Base-by-base conservation (phyloP, 2,888 invertebrate species). In the Synanthedon andrenaeformis region DNA sequence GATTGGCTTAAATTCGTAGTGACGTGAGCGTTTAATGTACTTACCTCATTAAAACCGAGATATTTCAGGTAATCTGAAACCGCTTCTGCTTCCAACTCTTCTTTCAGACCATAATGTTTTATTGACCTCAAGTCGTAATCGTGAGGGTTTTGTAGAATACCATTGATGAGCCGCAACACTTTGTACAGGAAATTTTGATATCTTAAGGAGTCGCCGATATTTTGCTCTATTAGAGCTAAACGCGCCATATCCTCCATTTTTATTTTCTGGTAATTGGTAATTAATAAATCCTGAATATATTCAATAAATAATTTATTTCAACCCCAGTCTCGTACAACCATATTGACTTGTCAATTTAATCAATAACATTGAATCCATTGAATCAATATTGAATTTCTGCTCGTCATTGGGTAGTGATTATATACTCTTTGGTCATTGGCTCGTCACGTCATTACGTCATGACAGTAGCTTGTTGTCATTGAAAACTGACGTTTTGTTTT, bases 191-290 rank as follows among this genome's bases (percentile, higher is more conserved):
- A 62, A 69, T 72, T 74, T 60, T 65, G 69, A 58, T 76, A 87
- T 56, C 69, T 72, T 55, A 77, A 69, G 14, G 58, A 54, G 56
- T 81, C 73, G 54, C 70, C 62, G 23, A 84, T 60, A 57, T 69
- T 70, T 63, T 80, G 78, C 65, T 87, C 87, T n/a, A 87, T 70
- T 42, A 82, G 62, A 57, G 86, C 87, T 52, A 87, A 70, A 53
- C 86, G 79, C 48, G 87, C 86, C 74, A 79, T 81, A 58, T 83
- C 82, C 59, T 87, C 86, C 87, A 87, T 87, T 70, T 62, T 76
- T 12, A 50, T 19, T 49, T 28, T 49, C 17, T 42, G 28, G 6
- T 28, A 28, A 28, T 35, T 41, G 35, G 35, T 13, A 13, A 51
- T 8, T 28, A 45, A 19, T 45, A 10, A 35, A 10, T 41, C 12